Percentiles rank a stretch among this genome's conserved stretches.
phyloP scores from a whole-genome alignment of 1,140 invertebrate species.

The Goniozus legneri region DNA sequence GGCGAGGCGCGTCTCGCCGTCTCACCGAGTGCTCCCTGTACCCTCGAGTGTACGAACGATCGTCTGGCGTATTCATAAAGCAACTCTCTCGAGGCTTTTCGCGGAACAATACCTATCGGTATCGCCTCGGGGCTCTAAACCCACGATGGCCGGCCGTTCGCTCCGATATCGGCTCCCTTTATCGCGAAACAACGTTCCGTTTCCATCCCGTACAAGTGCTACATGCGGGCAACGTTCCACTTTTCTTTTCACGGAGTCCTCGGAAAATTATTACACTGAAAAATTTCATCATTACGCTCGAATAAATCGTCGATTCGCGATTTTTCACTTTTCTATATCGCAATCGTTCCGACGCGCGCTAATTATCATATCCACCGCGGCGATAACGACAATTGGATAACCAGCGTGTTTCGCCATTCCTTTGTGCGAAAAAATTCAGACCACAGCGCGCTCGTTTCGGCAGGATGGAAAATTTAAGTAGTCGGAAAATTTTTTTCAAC shows the following conservation, averaged over 20 bases:
- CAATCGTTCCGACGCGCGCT: too few species aligned
- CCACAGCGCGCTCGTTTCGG: too few species aligned
- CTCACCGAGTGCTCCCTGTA: neutral
- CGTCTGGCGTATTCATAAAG: slow-evolving; percentile 23
- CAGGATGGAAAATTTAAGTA: too few species aligned
- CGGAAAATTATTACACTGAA: neutral
- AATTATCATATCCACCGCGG: too few species aligned
- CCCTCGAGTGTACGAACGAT: slow-evolving; percentile 4
- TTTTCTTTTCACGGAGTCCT: slow-evolving; percentile 7
- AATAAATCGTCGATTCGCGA: neutral
- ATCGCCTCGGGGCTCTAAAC: slow-evolving; percentile 4
- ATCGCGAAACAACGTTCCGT: slow-evolving; percentile 17
- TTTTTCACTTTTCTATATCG: neutral
- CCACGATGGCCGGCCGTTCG: neutral
- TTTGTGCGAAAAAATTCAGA: too few species aligned
- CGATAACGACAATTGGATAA: too few species aligned
- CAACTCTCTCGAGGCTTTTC: slow-evolving; percentile 13
- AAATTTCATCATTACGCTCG: neutral
- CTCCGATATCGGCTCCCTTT: slow-evolving; percentile 18
- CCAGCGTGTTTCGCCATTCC: too few species aligned
- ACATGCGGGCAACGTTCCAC: slow-evolving; percentile 12
- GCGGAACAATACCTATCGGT: slow-evolving; percentile 23
- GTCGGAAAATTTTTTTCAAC: too few species aligned
- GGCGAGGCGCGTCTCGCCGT: neutral
- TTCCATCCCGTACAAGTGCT: slow-evolving; percentile 9